Conservation (phyloP, 2,888 invertebrate species). For the Chrysolina americana region DNA sequence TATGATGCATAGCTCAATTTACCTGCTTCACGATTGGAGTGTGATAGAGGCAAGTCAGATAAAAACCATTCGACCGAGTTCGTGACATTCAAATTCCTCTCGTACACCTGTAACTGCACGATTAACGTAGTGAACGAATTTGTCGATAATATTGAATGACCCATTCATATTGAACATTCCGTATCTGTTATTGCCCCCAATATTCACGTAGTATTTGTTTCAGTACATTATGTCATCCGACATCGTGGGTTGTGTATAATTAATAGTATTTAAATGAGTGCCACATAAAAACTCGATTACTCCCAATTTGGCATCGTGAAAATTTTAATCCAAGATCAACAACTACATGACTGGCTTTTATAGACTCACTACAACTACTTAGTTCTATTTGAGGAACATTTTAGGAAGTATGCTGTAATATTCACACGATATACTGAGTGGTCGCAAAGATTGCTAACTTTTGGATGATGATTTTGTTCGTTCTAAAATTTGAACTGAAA, state of each 20-base stretch:
- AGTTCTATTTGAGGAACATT: not conserved
- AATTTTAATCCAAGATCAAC: slow-evolving; percentile 17
- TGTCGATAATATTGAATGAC: slow-evolving; percentile 16
- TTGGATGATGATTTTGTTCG: no score
- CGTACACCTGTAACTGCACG: slow-evolving; percentile 13
- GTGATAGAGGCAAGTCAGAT: slow-evolving; percentile 81
- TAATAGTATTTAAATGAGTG: slow-evolving; percentile 27
- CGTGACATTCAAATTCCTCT: slow-evolving; percentile 11
- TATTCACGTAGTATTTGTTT: slow-evolving; percentile 13
- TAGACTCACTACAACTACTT: slow-evolving; percentile 15
- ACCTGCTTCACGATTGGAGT: slow-evolving; percentile 60
- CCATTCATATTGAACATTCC: slow-evolving; percentile 17
- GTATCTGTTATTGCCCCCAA: slow-evolving; percentile 12
- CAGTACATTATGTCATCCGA: slow-evolving; percentile 10
- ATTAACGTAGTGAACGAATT: not conserved
- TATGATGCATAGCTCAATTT: no score
- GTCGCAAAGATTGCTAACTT: not conserved
- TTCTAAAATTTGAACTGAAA: no score
- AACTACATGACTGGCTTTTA: slow-evolving; percentile 25
- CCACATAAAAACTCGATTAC: slow-evolving; percentile 21
- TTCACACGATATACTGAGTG: not conserved
- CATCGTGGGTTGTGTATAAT: slow-evolving; percentile 21
- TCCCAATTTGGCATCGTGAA: slow-evolving; percentile 18
- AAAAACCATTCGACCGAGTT: not conserved
- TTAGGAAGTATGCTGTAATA: slow-evolving; percentile 14